These are phyloP conservation scores for Montipora sp. DNA, from an alignment of 64 coral and sea anemone species.

Conservation along the genomic window DNA sequence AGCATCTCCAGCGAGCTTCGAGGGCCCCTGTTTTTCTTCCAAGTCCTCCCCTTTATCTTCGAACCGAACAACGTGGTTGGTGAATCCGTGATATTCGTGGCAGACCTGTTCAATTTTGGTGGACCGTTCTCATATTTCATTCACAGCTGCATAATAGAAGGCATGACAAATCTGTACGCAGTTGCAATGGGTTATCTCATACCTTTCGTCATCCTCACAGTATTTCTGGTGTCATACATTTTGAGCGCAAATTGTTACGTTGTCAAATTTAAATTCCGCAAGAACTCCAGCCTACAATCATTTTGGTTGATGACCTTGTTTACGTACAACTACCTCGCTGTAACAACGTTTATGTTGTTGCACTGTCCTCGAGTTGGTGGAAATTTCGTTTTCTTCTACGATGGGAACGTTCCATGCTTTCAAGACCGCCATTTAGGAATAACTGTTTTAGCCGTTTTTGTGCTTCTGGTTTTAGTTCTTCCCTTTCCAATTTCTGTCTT, in stretches of 20 bases:
- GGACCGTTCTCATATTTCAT: slow-evolving; percentile 68
- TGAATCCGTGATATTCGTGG: slow-evolving; percentile 33
- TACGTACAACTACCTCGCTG: slow-evolving; percentile 79
- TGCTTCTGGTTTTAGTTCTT: slow-evolving; percentile 57
- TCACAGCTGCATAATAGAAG: slow-evolving; percentile 67
- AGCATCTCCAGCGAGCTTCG: slow-evolving; percentile 88
- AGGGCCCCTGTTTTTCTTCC: slow-evolving; percentile 88
- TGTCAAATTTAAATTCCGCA: slow-evolving; percentile 70
- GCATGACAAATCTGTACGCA: slow-evolving; percentile 79
- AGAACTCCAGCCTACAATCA: slow-evolving; percentile 75
- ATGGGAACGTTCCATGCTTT: slow-evolving; percentile 82
- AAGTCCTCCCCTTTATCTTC: slow-evolving; percentile 87
- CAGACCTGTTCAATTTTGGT: slow-evolving; percentile 74
- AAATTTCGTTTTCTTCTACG: slow-evolving; percentile 81
- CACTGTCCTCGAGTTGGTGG: slow-evolving; percentile 81
- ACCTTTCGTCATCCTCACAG: slow-evolving; percentile 54
- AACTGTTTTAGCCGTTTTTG: slow-evolving; percentile 68
- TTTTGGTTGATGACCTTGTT: slow-evolving; percentile 93
- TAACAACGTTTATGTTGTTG: slow-evolving; percentile 72
- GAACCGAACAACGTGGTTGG: slow-evolving; percentile 60
- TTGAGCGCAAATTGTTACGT: slow-evolving; percentile 64
- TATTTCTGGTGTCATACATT: slow-evolving; percentile 81
- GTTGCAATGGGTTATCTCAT: slow-evolving; percentile 70
- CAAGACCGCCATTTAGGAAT: slow-evolving; percentile 68
- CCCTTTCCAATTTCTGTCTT: slow-evolving; percentile 72